Conservation (phyloP, 2,113 vertebrate species). For the Acanthochromis polyacanthus region DNA sequence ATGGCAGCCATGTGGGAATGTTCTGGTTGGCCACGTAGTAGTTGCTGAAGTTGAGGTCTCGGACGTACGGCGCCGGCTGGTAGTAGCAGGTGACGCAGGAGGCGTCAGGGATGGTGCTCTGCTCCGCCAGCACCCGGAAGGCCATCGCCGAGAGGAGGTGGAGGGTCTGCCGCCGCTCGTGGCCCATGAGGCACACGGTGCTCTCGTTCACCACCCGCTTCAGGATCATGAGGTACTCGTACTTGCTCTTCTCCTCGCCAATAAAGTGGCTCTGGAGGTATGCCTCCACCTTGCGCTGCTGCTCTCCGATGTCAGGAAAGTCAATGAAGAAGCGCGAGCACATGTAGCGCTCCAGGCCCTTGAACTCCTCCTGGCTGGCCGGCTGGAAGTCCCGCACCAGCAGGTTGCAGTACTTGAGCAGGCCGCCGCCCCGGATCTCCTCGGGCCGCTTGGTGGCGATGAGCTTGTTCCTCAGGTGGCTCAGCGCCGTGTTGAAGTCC, state of each 20-base stretch:
- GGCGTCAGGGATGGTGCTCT: slow-evolving; percentile 94
- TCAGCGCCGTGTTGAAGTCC: slow-evolving; percentile 90
- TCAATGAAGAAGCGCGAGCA: slow-evolving; percentile 99
- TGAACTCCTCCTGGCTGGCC: slow-evolving; percentile 91
- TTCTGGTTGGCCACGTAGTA: slow-evolving; percentile 96
- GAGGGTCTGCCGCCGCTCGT: slow-evolving; percentile 95
- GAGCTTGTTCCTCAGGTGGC: slow-evolving; percentile 92
- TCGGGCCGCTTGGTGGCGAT: slow-evolving; percentile 97
- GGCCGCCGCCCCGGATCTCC: slow-evolving; percentile 96
- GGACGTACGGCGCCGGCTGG: slow-evolving; percentile 96
- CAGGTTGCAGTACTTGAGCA: slow-evolving; percentile 98
- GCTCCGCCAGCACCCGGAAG: slow-evolving; percentile 92
- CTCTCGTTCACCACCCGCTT: slow-evolving; percentile 96
- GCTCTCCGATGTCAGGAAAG: slow-evolving; percentile 96
- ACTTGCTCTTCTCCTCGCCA: slow-evolving; percentile 95
- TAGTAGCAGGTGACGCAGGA: slow-evolving; percentile 98
- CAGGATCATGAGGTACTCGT: slow-evolving; percentile 97
- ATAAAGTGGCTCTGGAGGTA: slow-evolving; percentile 98
- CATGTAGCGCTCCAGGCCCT: slow-evolving; percentile 96
- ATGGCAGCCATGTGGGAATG: slow-evolving; percentile 97
- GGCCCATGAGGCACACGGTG: slow-evolving; percentile 98
- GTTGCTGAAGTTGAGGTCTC: slow-evolving; percentile 97
- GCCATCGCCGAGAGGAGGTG: slow-evolving; percentile 95
- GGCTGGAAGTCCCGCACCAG: slow-evolving; percentile 94
- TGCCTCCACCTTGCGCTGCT: slow-evolving; percentile 95